phyloP scores from a whole-genome alignment of 2,113 vertebrate species.

The Scomber scombrus region DNA sequence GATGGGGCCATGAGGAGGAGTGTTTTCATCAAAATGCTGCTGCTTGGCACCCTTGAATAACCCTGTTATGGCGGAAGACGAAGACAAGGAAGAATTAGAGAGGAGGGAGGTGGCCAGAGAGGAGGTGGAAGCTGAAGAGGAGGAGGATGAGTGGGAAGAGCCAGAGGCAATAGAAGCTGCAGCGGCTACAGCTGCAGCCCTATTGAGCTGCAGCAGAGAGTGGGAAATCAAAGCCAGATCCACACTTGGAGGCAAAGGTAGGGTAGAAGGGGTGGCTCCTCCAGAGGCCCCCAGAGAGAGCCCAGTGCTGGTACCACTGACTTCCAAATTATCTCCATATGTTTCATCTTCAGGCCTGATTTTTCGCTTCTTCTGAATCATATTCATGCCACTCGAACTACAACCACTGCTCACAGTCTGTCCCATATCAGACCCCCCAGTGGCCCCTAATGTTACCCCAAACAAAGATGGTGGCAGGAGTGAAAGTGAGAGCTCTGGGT shows the following conservation, averaged over 20 bases:
- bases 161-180: constrained; percentile 76
- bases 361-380: constrained; percentile 82
- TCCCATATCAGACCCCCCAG: constrained; percentile 69
- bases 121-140: constrained; percentile 80
- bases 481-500: constrained; percentile 93
- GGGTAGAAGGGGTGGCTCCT: constrained; percentile 80
- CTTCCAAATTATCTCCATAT: constrained; percentile 72
- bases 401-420: constrained; percentile 63
- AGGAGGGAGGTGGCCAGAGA: constrained; percentile 85
- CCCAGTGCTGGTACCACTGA: constrained; percentile 52
- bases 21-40: constrained; percentile 87
- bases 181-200: constrained; percentile 82
- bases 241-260: constrained; percentile 85
- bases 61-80: constrained; percentile 85
- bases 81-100: constrained; percentile 79
- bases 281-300: constrained; percentile 76
- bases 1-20: constrained; percentile 83
- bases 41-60: constrained; percentile 84
- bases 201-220: constrained; percentile 86
- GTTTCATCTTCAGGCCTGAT: constrained; percentile 78
- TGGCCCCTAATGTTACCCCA: constrained; percentile 72
- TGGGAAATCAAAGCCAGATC: constrained; percentile 87
- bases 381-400: constrained; percentile 74
- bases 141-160: constrained; percentile 72
- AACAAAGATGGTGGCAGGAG: constrained; percentile 89